Evolutionary conservation across 1,140 invertebrate species (phyloP).

Genomic region (Riptortus pedestris): DNA sequence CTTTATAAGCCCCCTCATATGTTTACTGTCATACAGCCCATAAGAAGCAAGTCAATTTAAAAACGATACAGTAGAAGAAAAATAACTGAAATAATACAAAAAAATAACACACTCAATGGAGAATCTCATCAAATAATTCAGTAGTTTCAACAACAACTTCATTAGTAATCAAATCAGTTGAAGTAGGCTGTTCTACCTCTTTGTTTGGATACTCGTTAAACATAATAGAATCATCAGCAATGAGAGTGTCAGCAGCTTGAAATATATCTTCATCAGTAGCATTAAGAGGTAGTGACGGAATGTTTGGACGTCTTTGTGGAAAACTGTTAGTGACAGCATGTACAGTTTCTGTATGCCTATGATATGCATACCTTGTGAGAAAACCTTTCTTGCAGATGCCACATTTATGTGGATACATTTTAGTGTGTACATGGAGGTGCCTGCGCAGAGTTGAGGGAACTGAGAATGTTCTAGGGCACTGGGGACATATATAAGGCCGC

Average conservation of each 20-base stretch:
- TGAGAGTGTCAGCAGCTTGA: conserved; percentile 26
- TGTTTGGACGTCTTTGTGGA: neutral
- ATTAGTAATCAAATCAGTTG: conserved; percentile 19
- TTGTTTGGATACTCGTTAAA: conserved; percentile 24
- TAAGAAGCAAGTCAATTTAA: too few species aligned
- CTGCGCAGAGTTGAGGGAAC: conserved; percentile 19
- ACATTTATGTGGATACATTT: conserved; percentile 20
- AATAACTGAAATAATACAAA: neutral
- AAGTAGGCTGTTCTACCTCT: conserved; percentile 13
- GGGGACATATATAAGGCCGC: conserved; percentile 26
- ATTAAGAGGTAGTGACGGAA: conserved; percentile 22
- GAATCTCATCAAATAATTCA: conserved; percentile 28
- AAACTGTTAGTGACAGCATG: conserved; percentile 13
- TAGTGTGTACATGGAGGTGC: conserved; percentile 23
- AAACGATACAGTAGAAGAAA: too few species aligned
- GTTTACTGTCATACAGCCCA: too few species aligned
- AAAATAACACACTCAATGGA: conserved; percentile 20
- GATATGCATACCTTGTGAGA: conserved; percentile 18
- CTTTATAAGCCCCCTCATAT: too few species aligned
- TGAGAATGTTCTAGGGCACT: conserved; percentile 24
- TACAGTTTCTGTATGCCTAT: conserved; percentile 19
- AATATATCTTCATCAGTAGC: conserved; percentile 28
- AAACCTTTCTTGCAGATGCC: conserved; percentile 23
- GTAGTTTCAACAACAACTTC: conserved; percentile 29
- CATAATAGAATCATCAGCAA: conserved; percentile 25